Conservation (phyloP, 1,140 invertebrate genomes). For the Spodoptera litura region DNA sequence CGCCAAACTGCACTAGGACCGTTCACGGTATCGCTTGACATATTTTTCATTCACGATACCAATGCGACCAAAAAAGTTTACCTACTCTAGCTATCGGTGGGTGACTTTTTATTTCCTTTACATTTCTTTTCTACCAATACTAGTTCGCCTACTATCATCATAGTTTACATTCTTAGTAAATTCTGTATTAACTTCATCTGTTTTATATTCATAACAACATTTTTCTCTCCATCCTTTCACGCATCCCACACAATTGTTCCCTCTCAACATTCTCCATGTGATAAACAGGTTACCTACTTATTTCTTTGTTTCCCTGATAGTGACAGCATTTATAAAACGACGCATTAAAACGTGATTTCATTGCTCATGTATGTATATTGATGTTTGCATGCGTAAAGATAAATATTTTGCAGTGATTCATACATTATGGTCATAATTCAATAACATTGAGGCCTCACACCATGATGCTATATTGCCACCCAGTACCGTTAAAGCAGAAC, state of each 20-base stretch:
- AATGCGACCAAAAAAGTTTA: background rate
- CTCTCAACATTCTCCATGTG: background rate
- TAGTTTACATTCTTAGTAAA: no score
- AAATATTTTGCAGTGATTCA: constrained; percentile 30
- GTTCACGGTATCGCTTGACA: constrained; percentile 13
- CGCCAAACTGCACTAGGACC: constrained; percentile 1
- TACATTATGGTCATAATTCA: constrained; percentile 12
- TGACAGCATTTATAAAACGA: constrained; percentile 12
- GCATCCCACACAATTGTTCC: background rate
- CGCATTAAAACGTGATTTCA: constrained; percentile 29
- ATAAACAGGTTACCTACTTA: constrained; percentile 26
- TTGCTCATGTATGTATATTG: constrained; percentile 4
- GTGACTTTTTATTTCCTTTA: no score
- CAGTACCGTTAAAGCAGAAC: constrained; percentile 42
- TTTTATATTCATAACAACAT: no score
- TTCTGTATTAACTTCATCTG: no score
- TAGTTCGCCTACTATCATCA: no score
- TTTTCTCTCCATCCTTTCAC: no score
- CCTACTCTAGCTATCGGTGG: no score
- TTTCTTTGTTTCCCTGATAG: background rate
- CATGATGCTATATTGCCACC: constrained; percentile 1
- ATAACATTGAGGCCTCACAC: constrained; percentile 28
- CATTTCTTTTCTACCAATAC: no score
- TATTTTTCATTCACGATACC: constrained; percentile 36
- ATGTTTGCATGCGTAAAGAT: constrained; percentile 28